These are phyloP conservation scores for Tetragnatha versicolor DNA, from an alignment of 1,140 invertebrate species.

Conservation along the genomic window DNA sequence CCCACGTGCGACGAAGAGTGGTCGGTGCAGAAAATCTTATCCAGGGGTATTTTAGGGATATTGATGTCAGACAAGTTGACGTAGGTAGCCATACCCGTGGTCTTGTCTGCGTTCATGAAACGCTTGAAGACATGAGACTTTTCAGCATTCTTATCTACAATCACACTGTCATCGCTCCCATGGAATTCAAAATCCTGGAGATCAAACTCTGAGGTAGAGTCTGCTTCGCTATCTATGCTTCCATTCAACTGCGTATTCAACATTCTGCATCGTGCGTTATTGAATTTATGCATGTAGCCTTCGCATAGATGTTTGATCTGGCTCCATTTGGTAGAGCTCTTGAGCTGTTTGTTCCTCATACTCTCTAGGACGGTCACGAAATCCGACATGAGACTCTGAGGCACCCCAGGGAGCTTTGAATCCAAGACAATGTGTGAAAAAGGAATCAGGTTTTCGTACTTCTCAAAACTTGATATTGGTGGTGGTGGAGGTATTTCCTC, in stretches of 20 bases:
- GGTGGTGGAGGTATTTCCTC: too few relatives aligned
- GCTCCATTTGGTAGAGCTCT: conserved; percentile 41
- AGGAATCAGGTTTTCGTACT: not conserved
- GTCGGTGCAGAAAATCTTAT: conserved; percentile 38
- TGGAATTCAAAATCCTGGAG: conserved; percentile 30
- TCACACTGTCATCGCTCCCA: conserved; percentile 31
- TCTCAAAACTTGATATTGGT: not conserved
- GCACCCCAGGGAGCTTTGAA: conserved; percentile 21
- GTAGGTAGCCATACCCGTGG: conserved; percentile 21
- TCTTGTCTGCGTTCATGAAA: conserved; percentile 37
- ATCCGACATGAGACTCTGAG: conserved; percentile 22
- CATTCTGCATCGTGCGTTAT: conserved; percentile 11
- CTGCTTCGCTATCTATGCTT: conserved; percentile 49
- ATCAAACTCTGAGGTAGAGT: conserved; percentile 42
- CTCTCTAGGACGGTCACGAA: conserved; percentile 50
- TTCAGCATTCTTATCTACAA: conserved; percentile 23
- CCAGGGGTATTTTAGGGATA: conserved; percentile 33
- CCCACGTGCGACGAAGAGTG: conserved; percentile 40
- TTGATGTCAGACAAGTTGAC: conserved; percentile 47
- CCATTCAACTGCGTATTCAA: conserved; percentile 11
- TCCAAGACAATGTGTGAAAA: conserved; percentile 46
- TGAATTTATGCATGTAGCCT: conserved; percentile 26
- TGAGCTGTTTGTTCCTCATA: conserved; percentile 40
- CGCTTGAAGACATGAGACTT: conserved; percentile 26
- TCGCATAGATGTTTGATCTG: conserved; percentile 49